Percentiles rank a stretch among this genome's conserved stretches.
Conservation (phyloP, 2,113 vertebrate genomes). For the Erythrolamprus reginae region DNA sequence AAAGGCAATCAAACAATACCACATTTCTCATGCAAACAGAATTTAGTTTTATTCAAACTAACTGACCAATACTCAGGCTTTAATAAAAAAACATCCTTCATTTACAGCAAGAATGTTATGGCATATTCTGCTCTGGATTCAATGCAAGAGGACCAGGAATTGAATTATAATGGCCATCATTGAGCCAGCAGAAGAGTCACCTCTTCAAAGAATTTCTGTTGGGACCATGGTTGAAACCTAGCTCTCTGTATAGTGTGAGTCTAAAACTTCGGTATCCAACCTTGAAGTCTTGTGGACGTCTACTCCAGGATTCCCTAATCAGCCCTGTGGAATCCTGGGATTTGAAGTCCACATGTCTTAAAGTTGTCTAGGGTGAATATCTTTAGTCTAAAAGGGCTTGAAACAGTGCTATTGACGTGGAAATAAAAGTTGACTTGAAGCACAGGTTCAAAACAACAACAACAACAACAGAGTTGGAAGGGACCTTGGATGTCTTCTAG, state of each 20-base stretch:
- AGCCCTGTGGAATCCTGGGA: background rate
- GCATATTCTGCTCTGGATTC: background rate
- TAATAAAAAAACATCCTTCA: background rate
- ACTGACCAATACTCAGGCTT: slow-evolving; percentile 21
- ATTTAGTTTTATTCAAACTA: slow-evolving; percentile 10
- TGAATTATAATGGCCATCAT: background rate
- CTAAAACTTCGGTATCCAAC: background rate
- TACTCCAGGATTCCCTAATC: background rate
- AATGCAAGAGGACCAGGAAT: slow-evolving; percentile 10
- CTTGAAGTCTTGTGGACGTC: background rate
- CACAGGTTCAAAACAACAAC: no score
- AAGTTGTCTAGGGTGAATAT: background rate
- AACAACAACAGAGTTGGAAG: no score
- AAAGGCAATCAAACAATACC: background rate
- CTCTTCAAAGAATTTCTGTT: background rate
- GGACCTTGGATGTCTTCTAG: no score
- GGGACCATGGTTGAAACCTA: background rate
- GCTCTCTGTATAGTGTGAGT: background rate
- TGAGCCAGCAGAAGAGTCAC: background rate
- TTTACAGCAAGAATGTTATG: background rate
- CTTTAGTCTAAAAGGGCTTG: background rate
- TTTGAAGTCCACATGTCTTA: background rate
- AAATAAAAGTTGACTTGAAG: background rate
- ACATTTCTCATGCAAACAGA: slow-evolving; percentile 25
- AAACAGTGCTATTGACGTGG: background rate